Evolutionary conservation across 2,888 invertebrate genomes (phyloP), one percentile per base, ranked within the genome.

Genomic region (Noctua janthina): DNA sequence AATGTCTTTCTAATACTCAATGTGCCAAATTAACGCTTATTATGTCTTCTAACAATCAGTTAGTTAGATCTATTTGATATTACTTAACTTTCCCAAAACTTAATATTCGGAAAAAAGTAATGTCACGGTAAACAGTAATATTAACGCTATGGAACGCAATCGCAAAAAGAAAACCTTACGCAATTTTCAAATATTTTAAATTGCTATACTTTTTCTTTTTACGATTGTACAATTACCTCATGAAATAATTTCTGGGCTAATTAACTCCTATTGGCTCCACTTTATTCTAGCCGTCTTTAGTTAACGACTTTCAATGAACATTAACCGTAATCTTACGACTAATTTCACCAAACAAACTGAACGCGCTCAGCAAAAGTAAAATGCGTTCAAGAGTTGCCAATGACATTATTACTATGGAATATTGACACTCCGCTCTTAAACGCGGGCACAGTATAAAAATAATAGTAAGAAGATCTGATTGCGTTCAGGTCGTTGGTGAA

Each of bases 21-120:
- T 72, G 82, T 82, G 49, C 46, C 29, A 66, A 54, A 74, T 82
- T 54, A 79, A 56, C 8, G 46, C 17, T 29, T 62, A 62, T 35
- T 62, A 29, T 29, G 62, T 15, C 62, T 62, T 29, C 29, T 62
- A 29, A 15, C 29, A 62, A 62, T 29, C 62, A 62, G 35, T 35
- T 35, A 35, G 11, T 11, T 23, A 46, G 10, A 29, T 43, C 0
- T 23, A 35, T 75, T 75, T 46, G 29, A 29, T 56, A 2, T 35
- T 35, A 76, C 29, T 73, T 51, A 35, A 29, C 49, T n/a, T 71
- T 49, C 23, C 1, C 6, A 20, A 29, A 46, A 73, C 11, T 54
- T 54, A 54, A 17, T 54, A 54, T 54, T 56, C 10, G 56, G 3
- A 23, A 56, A 56, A 56, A 23, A 20, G 17, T 8, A 54, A 54